These are phyloP conservation scores for Ochropacha duplaris DNA, from an alignment of 2,888 invertebrate species.

Conservation along the genomic window DNA sequence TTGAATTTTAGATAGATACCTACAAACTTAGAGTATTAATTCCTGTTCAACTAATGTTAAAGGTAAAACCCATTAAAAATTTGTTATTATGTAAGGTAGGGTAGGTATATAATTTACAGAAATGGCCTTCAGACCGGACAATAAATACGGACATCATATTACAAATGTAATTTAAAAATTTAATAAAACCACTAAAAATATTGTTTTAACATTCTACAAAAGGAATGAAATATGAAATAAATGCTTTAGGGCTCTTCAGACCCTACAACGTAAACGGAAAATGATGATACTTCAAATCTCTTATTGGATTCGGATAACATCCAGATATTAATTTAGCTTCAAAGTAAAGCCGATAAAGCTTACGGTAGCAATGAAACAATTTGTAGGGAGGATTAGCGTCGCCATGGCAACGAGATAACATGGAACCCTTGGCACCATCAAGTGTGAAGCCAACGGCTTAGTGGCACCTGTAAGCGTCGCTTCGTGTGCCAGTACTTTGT, in stretches of 20 bases:
- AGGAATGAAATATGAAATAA: too few relatives aligned
- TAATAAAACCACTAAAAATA: too few relatives aligned
- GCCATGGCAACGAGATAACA: conserved; percentile 42
- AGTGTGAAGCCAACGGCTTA: neutral
- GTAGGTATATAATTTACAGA: too few relatives aligned
- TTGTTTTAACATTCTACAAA: neutral
- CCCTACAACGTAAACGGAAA: neutral
- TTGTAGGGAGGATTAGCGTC: conserved; percentile 35
- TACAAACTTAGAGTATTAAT: too few relatives aligned
- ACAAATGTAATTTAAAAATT: too few relatives aligned
- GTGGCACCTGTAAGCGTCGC: neutral
- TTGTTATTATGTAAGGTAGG: too few relatives aligned
- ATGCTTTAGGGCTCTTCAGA: neutral
- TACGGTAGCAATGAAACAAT: neutral
- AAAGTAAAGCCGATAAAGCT: neutral
- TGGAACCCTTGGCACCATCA: conserved; percentile 12
- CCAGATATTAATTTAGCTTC: neutral
- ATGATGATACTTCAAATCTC: neutral
- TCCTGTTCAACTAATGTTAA: too few relatives aligned
- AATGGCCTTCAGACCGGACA: too few relatives aligned
- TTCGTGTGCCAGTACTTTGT: neutral
- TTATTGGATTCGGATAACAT: neutral
- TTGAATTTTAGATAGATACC: too few relatives aligned
- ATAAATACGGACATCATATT: too few relatives aligned
- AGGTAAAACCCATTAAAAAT: too few relatives aligned